A percentile compares a stretch with the other conserved stretches of the same genome.
phyloP scores from a whole-genome alignment of 2,797 vertebrate species.

The Sparidentex hasta region DNA sequence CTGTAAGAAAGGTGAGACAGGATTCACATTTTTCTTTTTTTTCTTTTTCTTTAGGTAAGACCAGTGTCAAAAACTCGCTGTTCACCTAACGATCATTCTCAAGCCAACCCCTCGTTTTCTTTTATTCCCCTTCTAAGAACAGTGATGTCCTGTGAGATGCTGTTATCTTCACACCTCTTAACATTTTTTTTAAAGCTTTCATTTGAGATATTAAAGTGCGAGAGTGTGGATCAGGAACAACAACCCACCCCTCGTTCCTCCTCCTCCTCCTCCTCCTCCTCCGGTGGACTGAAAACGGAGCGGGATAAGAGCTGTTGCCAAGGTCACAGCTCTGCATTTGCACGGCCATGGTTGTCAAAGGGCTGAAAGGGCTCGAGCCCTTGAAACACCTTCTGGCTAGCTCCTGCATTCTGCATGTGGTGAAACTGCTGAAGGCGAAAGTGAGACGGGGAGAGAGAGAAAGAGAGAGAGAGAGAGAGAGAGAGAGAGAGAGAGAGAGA shows the following conservation, averaged over 20 bases:
- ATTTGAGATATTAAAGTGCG: conserved; percentile 40
- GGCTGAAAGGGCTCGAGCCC: conserved; percentile 81
- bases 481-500: conserved; percentile 2
- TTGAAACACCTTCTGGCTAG: conserved; percentile 81
- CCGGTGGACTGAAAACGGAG: conserved; percentile 66
- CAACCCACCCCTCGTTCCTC: conserved; percentile 34
- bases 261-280: conserved; percentile 20
- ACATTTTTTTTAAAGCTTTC: conserved; percentile 33
- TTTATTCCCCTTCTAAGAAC: conserved; percentile 49
- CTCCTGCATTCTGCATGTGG: conserved; percentile 76
- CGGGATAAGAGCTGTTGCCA: conserved; percentile 72
- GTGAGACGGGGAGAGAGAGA: conserved; percentile 21
- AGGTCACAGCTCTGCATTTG: conserved; percentile 79
- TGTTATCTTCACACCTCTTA: conserved; percentile 47
- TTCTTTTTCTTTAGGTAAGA: background rate
- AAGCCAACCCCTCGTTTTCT: conserved; percentile 26
- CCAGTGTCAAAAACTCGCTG: conserved; percentile 17
- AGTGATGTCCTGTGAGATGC: conserved; percentile 39
- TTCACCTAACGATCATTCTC: background rate
- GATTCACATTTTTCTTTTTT: conserved; percentile 20
- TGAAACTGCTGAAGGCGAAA: conserved; percentile 73
- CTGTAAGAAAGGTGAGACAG: conserved; percentile 2
- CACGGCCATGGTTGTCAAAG: conserved; percentile 82
- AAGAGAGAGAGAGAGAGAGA: conserved; percentile 13
- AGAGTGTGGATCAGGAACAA: conserved; percentile 40